phyloP scores from a whole-genome alignment of 2,113 vertebrate species.

The Phoxinus phoxinus region DNA sequence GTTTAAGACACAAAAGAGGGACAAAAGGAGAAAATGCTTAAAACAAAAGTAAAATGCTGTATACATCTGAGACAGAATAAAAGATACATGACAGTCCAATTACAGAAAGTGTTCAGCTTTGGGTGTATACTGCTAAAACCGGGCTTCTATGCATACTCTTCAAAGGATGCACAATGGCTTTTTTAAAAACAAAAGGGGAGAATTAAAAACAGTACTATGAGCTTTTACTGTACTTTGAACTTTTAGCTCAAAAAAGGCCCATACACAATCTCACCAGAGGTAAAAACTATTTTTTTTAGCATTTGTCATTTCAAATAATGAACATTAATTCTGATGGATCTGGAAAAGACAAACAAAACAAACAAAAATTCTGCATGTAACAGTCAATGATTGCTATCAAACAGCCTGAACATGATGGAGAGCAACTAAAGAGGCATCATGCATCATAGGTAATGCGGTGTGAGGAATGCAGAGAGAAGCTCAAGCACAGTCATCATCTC shows the following conservation, averaged over 20 bases:
- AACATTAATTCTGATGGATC: conserved; percentile 10
- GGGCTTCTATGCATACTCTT: conserved; percentile 10
- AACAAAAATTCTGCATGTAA: conserved; percentile 72
- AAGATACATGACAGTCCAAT: conserved; percentile 64
- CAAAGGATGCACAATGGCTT: conserved; percentile 30
- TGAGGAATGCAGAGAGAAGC: conserved; percentile 59
- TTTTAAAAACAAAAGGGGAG: conserved; percentile 4
- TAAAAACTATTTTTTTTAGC: background rate
- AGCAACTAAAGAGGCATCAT: conserved; percentile 54
- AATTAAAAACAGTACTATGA: conserved; percentile 5
- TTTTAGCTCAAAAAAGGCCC: conserved; percentile 8
- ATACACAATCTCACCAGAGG: background rate
- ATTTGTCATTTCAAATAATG: background rate
- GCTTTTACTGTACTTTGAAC: conserved; percentile 26
- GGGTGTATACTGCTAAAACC: conserved; percentile 50
- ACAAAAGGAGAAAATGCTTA: conserved; percentile 63
- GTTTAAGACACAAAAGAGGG: conserved; percentile 84
- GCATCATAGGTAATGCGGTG: conserved; percentile 66
- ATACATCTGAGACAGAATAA: conserved; percentile 59
- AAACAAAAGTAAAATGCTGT: conserved; percentile 61
- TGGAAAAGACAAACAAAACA: conserved; percentile 17
- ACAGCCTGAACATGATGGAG: conserved; percentile 61
- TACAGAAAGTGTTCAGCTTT: conserved; percentile 56
- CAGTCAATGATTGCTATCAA: conserved; percentile 77
- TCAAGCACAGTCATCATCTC: conserved; percentile 40